Evolutionary conservation across 2,888 invertebrate genomes (phyloP), one percentile per base, ranked within the genome.

Genomic region (Apamea crenata): DNA sequence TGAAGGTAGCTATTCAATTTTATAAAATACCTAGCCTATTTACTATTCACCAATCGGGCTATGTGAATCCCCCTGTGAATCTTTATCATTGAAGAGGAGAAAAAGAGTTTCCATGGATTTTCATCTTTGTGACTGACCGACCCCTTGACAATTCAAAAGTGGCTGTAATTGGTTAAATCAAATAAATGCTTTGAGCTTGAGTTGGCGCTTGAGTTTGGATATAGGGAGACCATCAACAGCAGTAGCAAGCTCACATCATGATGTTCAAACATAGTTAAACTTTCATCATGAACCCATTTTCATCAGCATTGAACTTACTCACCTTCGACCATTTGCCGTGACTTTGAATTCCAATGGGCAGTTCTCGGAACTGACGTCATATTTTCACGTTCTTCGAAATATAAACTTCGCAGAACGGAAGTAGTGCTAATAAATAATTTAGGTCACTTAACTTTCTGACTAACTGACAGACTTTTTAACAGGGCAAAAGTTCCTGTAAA

Each of bases 291-390:
- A 32, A 16, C 1, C 5, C 6, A 77, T 59, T 44, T 78, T n/a
- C 36, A 32, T 66, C 40, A 66, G 25, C 70, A 61, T 84, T 61
- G 18, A 79, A 79, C 61, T 78, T 53, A 71, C n/a, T 84, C 66
- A 67, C 80, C 65, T 71, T 81, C 70, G 29, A 67, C 29, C 14
- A 10, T 81, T 85, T 61, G 32, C 53, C 61, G 6, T 71, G 81
- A 71, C 81, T 81, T 82, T 85, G 65, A 68, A 79, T 74, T 36
- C 71, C 53, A 85, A n/a, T 14, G 66, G 70, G 10, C 66, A 70
- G 59, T 74, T 65, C 65, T 61, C 16, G 12, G 70, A 73, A 61
- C 7, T 73, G 80, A 80, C 63, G 25, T 47, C 65, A 73, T 61
- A 44, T 8, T n/a, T 32, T 6, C 2, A 59, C 59, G 61, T 59